phyloP scores from a whole-genome alignment of 2,888 invertebrate species.

The Antheraea yamamai region DNA sequence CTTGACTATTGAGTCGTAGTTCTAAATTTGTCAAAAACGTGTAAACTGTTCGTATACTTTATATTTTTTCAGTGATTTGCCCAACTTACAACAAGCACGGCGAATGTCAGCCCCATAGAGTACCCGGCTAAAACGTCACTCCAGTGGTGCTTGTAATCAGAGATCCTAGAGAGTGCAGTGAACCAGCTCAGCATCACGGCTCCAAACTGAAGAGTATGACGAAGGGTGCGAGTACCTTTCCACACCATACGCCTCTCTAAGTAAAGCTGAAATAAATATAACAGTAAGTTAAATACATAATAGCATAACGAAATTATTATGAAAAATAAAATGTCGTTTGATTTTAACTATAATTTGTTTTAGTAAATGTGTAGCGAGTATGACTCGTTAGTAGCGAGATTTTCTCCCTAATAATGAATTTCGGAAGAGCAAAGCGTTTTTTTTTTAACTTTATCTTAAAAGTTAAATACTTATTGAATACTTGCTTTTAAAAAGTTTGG shows the following conservation, averaged over 20 bases:
- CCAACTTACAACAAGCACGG: conserved; percentile 85
- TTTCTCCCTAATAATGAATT: too few relatives aligned
- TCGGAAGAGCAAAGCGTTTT: too few relatives aligned
- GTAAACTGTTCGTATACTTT: neutral
- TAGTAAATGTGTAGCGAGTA: too few relatives aligned
- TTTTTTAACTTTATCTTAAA: too few relatives aligned
- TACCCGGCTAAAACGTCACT: conserved; percentile 96
- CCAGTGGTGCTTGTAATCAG: conserved; percentile 99
- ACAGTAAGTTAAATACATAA: neutral
- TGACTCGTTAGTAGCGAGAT: too few relatives aligned
- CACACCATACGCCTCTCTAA: conserved; percentile 92
- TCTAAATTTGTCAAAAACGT: neutral
- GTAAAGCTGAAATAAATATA: conserved; percentile 85
- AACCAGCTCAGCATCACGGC: conserved; percentile 91
- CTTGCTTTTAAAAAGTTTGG: too few relatives aligned
- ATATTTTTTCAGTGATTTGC: too few relatives aligned
- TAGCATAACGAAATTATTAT: too few relatives aligned
- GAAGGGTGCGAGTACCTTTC: conserved; percentile 88
- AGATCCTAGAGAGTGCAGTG: conserved; percentile 93
- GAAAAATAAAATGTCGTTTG: too few relatives aligned
- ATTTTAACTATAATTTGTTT: too few relatives aligned
- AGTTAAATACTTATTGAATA: too few relatives aligned
- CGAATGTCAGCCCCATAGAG: conserved; percentile 84
- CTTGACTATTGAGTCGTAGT: neutral
- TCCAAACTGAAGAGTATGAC: conserved; percentile 91